Base-by-base conservation (phyloP, 2,888 invertebrate genomes). In the Plebejus melissa region DNA sequence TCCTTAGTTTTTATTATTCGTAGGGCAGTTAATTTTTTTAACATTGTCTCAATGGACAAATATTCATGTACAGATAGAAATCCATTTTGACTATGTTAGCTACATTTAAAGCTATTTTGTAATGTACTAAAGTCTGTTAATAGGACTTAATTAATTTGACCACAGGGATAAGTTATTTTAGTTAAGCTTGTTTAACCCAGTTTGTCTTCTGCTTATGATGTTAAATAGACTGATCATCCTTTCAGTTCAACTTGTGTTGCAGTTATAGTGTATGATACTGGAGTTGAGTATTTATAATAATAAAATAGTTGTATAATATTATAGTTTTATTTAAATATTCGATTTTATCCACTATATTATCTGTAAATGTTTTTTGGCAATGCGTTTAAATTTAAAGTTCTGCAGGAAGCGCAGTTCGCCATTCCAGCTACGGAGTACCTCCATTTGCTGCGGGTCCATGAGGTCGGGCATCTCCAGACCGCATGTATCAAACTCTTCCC, bases 401-500 rank as follows among this genome's bases (percentile, higher is more conserved):
- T 95, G 95, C 74, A 96, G 81, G 83, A 90, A 95, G 78, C 95
- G 90, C 36, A 96, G 87, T 85, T 96, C 96, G 11, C 96, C 96
- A 83, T 95, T 94, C 96, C 96, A 96, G 36, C 92, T 93, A 80
- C 86, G 94, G 74, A 97, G 87, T 75, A 95, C 88, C 75, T 94
- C 85, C 81, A 96, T 93, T 83, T 96, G 95, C 46, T 91, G 87
- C 2, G 86, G 83, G 83, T 95, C 94, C 81, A 95, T 84, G 76
- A 97, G 88, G 86, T 97, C 95, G 1, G 97, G 96, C 82, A 97
- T 94, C 94, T 98, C 97, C 82, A 98, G 90, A 46, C 98, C 98
- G 83, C 96, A 96, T 0, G 95, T 95, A 77, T 95, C 93, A 83
- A 96, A 98, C 84, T 98, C 97, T 78, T 95, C 95, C 9, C 82